Evolutionary conservation across 2,888 invertebrate genomes (phyloP), one percentile per base, ranked within the genome.

Genomic region (Morpho helenor): DNA sequence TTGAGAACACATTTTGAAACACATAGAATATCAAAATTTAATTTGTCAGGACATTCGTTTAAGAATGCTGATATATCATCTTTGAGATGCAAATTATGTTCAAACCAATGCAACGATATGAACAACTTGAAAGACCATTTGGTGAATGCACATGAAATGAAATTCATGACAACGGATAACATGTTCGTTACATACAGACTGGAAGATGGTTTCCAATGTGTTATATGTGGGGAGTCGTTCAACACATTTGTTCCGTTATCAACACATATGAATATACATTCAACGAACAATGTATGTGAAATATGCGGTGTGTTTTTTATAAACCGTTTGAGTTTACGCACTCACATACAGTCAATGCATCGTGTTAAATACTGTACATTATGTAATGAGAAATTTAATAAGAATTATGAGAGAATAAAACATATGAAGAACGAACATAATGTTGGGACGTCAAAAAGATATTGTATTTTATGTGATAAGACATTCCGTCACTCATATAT

Each of bases 251-350:
- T 55, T 0, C 43, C 44, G 16, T 22, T 61, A 23, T 68, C 72
- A 0, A 69, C 74, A 3, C 82, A 82, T 40, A 82, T 81, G 82
- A 77, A 82, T 41, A 60, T 56, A 0, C 82, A 82, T 57, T 79
- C 72, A 7, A 70, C 65, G 0, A 73, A 75, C 46, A 74, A 81
- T 45, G 74, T 81, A 0, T 82, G 82, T 5, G 81, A 81, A 7
- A 71, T 65, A 0, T 82, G 82, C 45, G 82, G 80, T 0, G 55
- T 63, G 0, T 73, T 75, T 0, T 82, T 73, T 56, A 78, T 76
- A 0, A 82, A 79, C 43, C 64, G 77, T 0, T 7, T 69, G 0
- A 76, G 77, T 43, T 57, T 84, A 2, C 62, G 78, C 1, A 63
- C 67, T 7, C 84, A 84, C 16, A 64, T 79, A 0, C 65, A 68